Evolutionary conservation across 64 coral and sea anemone genomes (phyloP).

Genomic region (Stylophora pistillata): DNA sequence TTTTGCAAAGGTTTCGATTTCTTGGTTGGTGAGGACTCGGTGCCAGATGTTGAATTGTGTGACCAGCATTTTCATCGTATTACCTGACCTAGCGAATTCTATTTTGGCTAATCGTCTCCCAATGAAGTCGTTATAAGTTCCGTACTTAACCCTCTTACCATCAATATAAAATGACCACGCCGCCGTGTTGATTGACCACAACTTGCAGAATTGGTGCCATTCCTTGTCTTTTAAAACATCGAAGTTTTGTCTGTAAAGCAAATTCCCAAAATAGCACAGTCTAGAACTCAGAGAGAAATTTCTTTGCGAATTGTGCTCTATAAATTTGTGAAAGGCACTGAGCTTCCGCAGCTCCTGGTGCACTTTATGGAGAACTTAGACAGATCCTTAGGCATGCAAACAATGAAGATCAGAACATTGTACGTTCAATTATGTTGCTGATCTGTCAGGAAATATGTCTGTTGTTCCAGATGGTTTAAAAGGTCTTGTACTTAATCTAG

Average conservation of each 20-base stretch:
- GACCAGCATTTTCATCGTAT: not conserved
- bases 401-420: no score
- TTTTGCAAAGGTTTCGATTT: conserved; percentile 10
- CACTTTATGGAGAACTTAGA: no score
- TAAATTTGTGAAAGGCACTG: no score
- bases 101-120: not conserved
- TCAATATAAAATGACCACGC: conserved; percentile 20
- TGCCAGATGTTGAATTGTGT: conserved; percentile 17
- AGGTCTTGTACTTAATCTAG: no score
- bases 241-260: conserved; percentile 1
- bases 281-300: not conserved
- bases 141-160: not conserved
- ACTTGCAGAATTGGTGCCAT: conserved; percentile 14
- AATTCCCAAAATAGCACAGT: not conserved
- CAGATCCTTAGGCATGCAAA: no score
- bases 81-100: not conserved
- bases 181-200: conserved; percentile 9
- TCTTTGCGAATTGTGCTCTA: no score
- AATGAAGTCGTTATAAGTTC: conserved; percentile 2
- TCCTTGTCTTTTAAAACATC: conserved; percentile 7
- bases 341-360: no score
- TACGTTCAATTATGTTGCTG: no score
- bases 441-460: no score
- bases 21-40: conserved; percentile 8
- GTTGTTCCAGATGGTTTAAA: no score